phyloP scores from a whole-genome alignment of 2,797 vertebrate genomes.

The Heliangelus exortis region DNA sequence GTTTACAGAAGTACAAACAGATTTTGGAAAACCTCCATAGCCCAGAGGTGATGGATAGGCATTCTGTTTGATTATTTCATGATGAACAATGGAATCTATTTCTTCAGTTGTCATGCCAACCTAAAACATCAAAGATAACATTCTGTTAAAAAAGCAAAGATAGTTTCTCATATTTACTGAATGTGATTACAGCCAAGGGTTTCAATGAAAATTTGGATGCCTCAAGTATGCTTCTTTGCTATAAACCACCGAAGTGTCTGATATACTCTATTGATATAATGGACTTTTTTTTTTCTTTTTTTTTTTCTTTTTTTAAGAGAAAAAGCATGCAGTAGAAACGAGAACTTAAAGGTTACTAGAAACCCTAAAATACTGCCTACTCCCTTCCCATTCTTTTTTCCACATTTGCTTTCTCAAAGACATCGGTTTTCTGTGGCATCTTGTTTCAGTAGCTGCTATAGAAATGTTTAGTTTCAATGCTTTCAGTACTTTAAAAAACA shows the following conservation, averaged over 20 bases:
- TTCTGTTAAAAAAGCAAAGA: constrained; percentile 63
- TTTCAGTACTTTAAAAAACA: constrained; percentile 2
- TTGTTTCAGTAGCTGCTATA: constrained; percentile 26
- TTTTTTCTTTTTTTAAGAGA: neutral
- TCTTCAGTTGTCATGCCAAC: constrained; percentile 98
- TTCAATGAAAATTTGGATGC: constrained; percentile 11
- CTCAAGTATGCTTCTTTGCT: constrained; percentile 32
- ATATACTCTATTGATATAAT: neutral
- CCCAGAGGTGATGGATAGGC: constrained; percentile 97
- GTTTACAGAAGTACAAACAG: constrained; percentile 98
- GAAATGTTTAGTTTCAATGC: constrained; percentile 9
- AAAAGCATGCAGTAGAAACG: neutral
- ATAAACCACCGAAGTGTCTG: constrained; percentile 7
- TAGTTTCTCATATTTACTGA: constrained; percentile 54
- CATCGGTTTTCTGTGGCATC: constrained; percentile 21
- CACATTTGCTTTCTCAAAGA: constrained; percentile 9
- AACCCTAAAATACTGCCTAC: constrained; percentile 5
- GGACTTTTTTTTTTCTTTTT: neutral
- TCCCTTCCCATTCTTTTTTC: neutral
- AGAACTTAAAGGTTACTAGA: constrained; percentile 5
- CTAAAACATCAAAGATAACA: constrained; percentile 82
- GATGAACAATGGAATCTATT: constrained; percentile 95
- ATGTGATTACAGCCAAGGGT: constrained; percentile 4
- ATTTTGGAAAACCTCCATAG: constrained; percentile 95
- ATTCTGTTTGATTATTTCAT: constrained; percentile 89